Conservation (phyloP, 1,140 invertebrate genomes). For the Kradibia gibbosae region DNA sequence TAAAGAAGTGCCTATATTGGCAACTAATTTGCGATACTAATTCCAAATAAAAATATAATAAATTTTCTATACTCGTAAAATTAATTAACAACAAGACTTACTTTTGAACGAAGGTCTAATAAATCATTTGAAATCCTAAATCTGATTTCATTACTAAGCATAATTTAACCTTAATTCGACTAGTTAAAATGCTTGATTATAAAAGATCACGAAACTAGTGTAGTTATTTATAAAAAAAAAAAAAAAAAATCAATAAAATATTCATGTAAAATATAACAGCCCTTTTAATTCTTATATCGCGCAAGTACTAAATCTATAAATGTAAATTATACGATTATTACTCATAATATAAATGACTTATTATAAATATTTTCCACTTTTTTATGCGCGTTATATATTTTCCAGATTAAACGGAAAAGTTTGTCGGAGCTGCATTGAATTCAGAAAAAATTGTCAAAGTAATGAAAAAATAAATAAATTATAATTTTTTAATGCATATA, state of each 20-base stretch:
- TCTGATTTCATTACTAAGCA: conserved; percentile 40
- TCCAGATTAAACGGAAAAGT: too few species aligned
- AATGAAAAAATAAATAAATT: too few species aligned
- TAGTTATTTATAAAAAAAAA: conserved; percentile 27
- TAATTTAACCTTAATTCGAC: conserved; percentile 37
- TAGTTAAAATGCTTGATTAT: conserved; percentile 24
- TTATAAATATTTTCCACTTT: too few species aligned
- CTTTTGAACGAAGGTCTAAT: neutral
- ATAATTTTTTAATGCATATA: too few species aligned
- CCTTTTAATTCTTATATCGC: neutral
- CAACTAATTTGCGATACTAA: conserved; percentile 4
- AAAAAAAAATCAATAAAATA: conserved; percentile 28
- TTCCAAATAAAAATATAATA: conserved; percentile 26
- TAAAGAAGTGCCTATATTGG: neutral
- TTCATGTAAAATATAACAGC: neutral
- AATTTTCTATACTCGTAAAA: conserved; percentile 31
- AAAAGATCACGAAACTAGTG: conserved; percentile 26
- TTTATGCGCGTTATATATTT: too few species aligned
- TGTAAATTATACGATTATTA: too few species aligned
- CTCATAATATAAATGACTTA: too few species aligned
- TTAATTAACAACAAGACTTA: conserved; percentile 30
- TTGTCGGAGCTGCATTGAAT: too few species aligned
- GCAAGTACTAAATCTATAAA: too few species aligned
- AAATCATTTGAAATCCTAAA: conserved; percentile 32
- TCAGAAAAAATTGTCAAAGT: too few species aligned